Evolutionary conservation across 2,113 vertebrate species (phyloP).

Genomic region (Rhinolophus sinicus): DNA sequence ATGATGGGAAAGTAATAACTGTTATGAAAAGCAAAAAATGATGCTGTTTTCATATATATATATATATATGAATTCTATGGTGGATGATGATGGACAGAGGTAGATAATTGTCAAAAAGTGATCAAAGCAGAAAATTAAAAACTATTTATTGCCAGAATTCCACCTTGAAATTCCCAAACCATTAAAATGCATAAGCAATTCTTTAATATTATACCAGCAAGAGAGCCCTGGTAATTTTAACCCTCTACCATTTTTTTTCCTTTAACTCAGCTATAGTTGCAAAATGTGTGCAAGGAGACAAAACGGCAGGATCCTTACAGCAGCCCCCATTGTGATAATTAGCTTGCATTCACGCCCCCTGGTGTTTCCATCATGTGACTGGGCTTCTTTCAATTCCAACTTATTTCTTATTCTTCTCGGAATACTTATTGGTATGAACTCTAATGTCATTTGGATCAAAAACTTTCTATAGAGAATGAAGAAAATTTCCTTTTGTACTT

Average conservation of each 20-base stretch:
- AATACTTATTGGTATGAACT: background rate
- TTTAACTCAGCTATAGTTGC: background rate
- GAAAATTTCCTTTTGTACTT: background rate
- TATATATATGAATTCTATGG: background rate
- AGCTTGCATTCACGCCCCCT: background rate
- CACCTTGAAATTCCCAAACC: slow-evolving; percentile 5
- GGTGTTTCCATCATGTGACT: background rate
- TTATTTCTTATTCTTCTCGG: background rate
- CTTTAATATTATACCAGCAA: background rate
- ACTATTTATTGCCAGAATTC: background rate
- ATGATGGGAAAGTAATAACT: background rate
- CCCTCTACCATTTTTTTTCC: background rate
- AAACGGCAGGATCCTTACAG: background rate
- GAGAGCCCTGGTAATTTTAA: background rate
- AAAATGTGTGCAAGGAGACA: slow-evolving; percentile 35
- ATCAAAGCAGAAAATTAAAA: background rate
- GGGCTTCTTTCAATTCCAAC: background rate
- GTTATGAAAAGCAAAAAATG: background rate
- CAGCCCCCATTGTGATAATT: background rate
- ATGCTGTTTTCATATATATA: background rate
- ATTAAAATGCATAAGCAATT: background rate
- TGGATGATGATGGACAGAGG: background rate
- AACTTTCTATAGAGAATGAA: background rate
- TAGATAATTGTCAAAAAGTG: background rate
- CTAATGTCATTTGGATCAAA: background rate